phyloP scores from a whole-genome alignment of 2,797 vertebrate species.

The Odontamblyopus rebecca region DNA sequence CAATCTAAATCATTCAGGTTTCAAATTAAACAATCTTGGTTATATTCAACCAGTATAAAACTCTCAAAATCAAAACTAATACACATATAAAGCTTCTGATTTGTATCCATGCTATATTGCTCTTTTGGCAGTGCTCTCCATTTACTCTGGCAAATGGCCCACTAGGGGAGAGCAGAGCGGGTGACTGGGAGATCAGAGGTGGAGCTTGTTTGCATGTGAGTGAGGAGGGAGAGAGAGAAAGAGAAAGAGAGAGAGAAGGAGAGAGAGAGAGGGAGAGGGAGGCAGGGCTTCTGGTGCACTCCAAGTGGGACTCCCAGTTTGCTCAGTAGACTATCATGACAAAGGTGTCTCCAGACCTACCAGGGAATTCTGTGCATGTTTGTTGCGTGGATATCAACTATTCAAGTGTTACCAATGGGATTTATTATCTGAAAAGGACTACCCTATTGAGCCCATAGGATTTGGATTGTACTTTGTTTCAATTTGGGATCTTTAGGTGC shows the following conservation, averaged over 20 bases:
- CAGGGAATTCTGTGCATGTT: constrained; percentile 42
- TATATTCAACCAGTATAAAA: no score
- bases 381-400: constrained; percentile 44
- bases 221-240: constrained; percentile 63
- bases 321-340: constrained; percentile 80
- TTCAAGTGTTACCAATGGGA: constrained; percentile 33
- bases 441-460: constrained; percentile 22
- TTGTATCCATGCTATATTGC: neutral
- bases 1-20: neutral
- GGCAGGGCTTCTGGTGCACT: constrained; percentile 55
- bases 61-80: no score
- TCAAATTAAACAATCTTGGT: no score
- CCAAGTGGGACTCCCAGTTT: constrained; percentile 80
- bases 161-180: constrained; percentile 77
- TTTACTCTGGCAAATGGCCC: constrained; percentile 92
- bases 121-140: neutral
- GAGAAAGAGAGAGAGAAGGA: constrained; percentile 54
- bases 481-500: constrained; percentile 43
- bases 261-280: constrained; percentile 62
- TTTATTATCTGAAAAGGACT: constrained; percentile 58
- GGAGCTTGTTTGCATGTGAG: constrained; percentile 65
- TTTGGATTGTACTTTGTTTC: constrained; percentile 50
- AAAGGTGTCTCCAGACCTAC: constrained; percentile 65
- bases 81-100: neutral
- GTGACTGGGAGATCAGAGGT: constrained; percentile 62